Evolutionary conservation across 2,888 invertebrate genomes (phyloP).

Genomic region (Tetragonisca angustula): DNA sequence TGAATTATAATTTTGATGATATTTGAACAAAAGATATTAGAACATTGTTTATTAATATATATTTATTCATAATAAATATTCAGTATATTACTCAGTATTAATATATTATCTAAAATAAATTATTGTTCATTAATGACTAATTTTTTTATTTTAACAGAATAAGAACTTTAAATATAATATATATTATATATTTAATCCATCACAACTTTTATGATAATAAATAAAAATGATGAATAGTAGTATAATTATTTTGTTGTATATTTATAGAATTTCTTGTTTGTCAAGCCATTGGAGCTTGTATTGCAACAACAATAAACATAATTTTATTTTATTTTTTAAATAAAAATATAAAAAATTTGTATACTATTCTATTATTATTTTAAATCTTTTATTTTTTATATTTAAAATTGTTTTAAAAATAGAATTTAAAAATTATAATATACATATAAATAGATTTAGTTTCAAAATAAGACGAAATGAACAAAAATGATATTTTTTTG

Average conservation of each 20-base stretch:
- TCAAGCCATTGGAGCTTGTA: neutral
- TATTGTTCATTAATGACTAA: no score
- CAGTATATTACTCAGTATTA: no score
- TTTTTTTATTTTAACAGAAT: neutral
- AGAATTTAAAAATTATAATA: neutral
- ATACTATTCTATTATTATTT: neutral
- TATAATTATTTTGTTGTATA: neutral
- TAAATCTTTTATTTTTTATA: neutral
- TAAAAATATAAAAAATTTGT: neutral
- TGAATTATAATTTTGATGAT: neutral
- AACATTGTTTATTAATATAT: neutral
- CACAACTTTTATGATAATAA: neutral
- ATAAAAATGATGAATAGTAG: neutral
- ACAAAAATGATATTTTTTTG: no score
- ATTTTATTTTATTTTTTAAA: neutral
- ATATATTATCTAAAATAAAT: no score
- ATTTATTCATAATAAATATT: no score
- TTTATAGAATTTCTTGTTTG: neutral
- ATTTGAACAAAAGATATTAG: neutral
- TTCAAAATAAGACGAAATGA: no score
- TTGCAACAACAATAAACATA: neutral
- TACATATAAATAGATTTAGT: neutral
- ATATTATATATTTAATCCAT: neutral
- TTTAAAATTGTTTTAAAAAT: neutral
- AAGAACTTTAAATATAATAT: neutral